Evolutionary conservation across 2,113 vertebrate genomes (phyloP).

Genomic region (Callithrix jacchus): DNA sequence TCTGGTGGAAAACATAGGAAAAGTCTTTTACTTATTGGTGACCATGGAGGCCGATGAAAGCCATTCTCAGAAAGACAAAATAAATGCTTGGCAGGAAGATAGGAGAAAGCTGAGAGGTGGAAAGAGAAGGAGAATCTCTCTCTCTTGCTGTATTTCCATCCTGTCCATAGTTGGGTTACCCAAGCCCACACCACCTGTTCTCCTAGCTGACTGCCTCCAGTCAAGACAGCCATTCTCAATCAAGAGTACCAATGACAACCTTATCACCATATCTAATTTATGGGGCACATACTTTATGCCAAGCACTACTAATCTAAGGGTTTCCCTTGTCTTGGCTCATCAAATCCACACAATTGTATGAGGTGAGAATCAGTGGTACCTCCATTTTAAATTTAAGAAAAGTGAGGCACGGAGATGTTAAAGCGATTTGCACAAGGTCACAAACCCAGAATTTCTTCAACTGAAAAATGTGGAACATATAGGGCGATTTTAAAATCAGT

Average conservation of each 20-base stretch:
- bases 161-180: neutral
- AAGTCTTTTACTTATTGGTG: neutral
- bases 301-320: neutral
- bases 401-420: neutral
- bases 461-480: accelerated
- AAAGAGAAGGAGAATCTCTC: neutral
- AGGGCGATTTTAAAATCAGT: neutral
- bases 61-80: neutral
- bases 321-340: neutral
- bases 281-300: no score
- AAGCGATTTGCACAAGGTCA: neutral
- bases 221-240: neutral
- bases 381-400: neutral
- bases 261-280: neutral
- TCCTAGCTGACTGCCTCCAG: neutral
- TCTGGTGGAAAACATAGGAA: neutral
- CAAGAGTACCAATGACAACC: neutral
- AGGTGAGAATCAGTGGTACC: neutral
- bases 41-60: neutral
- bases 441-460: neutral
- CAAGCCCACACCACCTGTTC: neutral
- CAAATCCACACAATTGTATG: neutral
- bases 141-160: neutral
- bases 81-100: neutral
- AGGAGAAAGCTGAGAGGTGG: neutral